Evolutionary conservation across 2,888 invertebrate genomes (phyloP).

Genomic region (Mellilla xanthometata): DNA sequence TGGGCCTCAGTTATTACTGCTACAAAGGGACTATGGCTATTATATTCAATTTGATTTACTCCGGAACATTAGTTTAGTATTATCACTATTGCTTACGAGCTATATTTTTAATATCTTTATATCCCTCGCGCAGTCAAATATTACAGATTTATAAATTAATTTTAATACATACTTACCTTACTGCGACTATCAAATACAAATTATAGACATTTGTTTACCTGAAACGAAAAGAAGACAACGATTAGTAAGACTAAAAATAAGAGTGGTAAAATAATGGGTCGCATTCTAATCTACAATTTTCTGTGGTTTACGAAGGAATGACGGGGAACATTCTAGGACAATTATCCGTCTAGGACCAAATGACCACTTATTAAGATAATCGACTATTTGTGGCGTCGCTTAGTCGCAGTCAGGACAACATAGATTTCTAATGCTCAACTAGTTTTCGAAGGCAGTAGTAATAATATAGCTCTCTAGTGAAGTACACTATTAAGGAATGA

Average conservation of each 20-base stretch:
- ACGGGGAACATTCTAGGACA: slow-evolving; percentile 36
- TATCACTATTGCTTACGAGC: too few relatives aligned
- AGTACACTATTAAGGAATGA: too few relatives aligned
- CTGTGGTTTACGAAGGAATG: slow-evolving; percentile 32
- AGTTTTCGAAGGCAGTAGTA: slow-evolving; percentile 27
- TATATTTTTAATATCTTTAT: neutral
- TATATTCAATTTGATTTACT: slow-evolving; percentile 30
- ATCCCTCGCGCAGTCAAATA: neutral
- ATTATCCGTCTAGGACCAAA: slow-evolving; percentile 63
- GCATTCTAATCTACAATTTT: slow-evolving; percentile 21
- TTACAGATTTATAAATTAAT: slow-evolving; percentile 1
- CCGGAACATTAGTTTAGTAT: slow-evolving; percentile 12
- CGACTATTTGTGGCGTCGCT: slow-evolving; percentile 36
- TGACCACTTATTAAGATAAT: slow-evolving; percentile 71
- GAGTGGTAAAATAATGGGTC: slow-evolving; percentile 11
- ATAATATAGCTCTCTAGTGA: too few relatives aligned
- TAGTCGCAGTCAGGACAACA: slow-evolving; percentile 44
- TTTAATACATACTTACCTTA: slow-evolving; percentile 37
- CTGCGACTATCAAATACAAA: slow-evolving; percentile 28
- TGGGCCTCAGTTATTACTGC: slow-evolving; percentile 29
- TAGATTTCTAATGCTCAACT: slow-evolving; percentile 54
- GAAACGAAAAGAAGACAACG: slow-evolving; percentile 39
- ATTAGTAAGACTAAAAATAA: slow-evolving; percentile 19
- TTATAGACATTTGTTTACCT: slow-evolving; percentile 45
- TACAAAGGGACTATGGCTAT: slow-evolving; percentile 23